These are phyloP conservation scores for Lasioglossum marginatum DNA, from an alignment of 2,888 invertebrate genomes.

Conservation along the genomic window DNA sequence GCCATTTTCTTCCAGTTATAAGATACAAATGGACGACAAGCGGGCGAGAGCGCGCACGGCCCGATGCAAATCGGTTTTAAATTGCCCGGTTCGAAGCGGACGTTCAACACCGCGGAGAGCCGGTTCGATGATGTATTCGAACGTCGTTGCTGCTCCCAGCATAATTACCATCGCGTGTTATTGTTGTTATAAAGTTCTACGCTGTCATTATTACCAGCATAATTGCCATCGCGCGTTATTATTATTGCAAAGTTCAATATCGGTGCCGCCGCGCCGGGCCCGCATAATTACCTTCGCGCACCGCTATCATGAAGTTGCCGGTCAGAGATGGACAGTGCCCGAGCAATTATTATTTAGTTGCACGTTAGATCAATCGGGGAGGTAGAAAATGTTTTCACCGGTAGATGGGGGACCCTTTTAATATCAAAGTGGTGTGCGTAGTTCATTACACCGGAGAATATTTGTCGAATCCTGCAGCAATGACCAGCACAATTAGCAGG, in stretches of 20 bases:
- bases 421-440: neutral
- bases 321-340: neutral
- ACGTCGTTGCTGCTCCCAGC: neutral
- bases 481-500: constrained; percentile 1
- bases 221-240: neutral
- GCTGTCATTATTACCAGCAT: constrained; percentile 9
- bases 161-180: constrained; percentile 1
- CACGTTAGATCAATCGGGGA: neutral
- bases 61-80: constrained; percentile 8
- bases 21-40: constrained; percentile 31
- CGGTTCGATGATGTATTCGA: constrained; percentile 4
- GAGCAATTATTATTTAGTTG: neutral
- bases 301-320: neutral
- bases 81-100: neutral
- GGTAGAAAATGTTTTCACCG: too few species aligned
- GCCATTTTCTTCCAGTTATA: constrained; percentile 48
- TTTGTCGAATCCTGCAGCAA: neutral
- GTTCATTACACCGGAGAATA: neutral
- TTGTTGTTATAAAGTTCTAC: constrained; percentile 9
- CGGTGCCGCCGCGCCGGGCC: neutral
- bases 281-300: neutral
- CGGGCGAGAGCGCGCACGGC: neutral
- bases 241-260: constrained; percentile 2
- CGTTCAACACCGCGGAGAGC: neutral
- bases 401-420: too few species aligned